Percentiles rank a stretch among this genome's conserved stretches.
These are phyloP conservation scores for Monodelphis domestica DNA, from an alignment of 2,797 vertebrate genomes.

Conservation along the genomic window DNA sequence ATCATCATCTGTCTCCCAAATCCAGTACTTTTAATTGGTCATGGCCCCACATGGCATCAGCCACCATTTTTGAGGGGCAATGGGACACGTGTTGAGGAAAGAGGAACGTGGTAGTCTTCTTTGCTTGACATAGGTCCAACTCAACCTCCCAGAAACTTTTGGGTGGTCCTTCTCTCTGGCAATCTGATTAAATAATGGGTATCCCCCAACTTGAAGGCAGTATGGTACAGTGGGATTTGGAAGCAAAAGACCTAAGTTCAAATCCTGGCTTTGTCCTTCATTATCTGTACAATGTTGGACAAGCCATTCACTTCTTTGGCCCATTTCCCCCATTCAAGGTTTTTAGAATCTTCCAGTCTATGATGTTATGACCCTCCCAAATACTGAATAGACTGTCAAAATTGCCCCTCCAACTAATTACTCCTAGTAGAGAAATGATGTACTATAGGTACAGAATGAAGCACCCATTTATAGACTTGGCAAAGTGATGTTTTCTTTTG, in stretches of 20 bases:
- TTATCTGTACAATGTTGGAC: neutral
- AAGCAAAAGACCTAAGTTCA: neutral
- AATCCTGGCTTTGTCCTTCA: neutral
- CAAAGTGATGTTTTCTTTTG: neutral
- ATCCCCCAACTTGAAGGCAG: too few relatives aligned
- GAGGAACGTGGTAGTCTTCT: too few relatives aligned
- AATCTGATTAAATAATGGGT: too few relatives aligned
- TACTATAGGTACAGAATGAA: neutral
- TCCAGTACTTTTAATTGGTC: too few relatives aligned
- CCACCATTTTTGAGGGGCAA: too few relatives aligned
- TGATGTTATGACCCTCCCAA: neutral
- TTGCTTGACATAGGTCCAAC: too few relatives aligned
- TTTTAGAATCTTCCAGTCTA: neutral
- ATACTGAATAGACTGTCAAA: neutral
- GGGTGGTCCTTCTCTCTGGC: too few relatives aligned
- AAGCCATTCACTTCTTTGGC: neutral
- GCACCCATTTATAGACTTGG: neutral
- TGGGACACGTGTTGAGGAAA: too few relatives aligned
- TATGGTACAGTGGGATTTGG: too few relatives aligned
- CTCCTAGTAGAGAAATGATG: neutral
- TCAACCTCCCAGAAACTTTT: too few relatives aligned
- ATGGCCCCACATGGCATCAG: too few relatives aligned
- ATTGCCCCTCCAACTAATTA: neutral
- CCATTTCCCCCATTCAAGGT: neutral
- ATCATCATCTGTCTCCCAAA: neutral